Evolutionary conservation across 2,888 invertebrate genomes (phyloP).

Genomic region (Harpalus rufipes): DNA sequence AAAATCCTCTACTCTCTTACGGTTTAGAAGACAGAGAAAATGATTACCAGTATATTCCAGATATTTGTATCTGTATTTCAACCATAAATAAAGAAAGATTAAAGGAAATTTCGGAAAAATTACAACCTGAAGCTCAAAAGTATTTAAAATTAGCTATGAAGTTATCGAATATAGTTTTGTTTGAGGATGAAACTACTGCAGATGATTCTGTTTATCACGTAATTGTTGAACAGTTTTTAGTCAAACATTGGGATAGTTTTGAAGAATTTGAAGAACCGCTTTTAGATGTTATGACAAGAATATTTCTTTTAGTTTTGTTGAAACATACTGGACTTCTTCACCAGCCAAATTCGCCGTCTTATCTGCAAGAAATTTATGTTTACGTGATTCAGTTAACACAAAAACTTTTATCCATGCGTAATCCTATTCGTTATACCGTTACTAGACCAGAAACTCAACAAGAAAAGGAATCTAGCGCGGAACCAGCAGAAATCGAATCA

Average conservation of each 20-base stretch:
- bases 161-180: conserved; percentile 15
- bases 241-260: conserved; percentile 63
- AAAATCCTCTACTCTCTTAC: conserved; percentile 75
- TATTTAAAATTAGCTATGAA: conserved; percentile 52
- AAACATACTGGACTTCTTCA: conserved; percentile 79
- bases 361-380: conserved; percentile 75
- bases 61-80: conserved; percentile 44
- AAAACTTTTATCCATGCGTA: conserved; percentile 66
- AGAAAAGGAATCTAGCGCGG: conserved; percentile 51
- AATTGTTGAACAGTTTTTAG: conserved; percentile 63
- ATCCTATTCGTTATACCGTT: conserved; percentile 53
- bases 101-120: conserved; percentile 27
- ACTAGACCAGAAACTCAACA: background rate
- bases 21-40: conserved; percentile 72
- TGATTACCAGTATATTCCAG: conserved; percentile 59
- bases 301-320: conserved; percentile 78
- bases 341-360: conserved; percentile 73
- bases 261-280: conserved; percentile 64
- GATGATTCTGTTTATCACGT: conserved; percentile 60
- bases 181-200: conserved; percentile 41
- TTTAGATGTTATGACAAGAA: conserved; percentile 76
- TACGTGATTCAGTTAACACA: conserved; percentile 70
- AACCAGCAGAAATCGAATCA: conserved; percentile 62
- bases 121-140: conserved; percentile 57
- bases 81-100: conserved; percentile 59